Evolutionary conservation across 2,113 vertebrate species (phyloP), one percentile per base, ranked within the genome.

Genomic region (Taxidea taxus): DNA sequence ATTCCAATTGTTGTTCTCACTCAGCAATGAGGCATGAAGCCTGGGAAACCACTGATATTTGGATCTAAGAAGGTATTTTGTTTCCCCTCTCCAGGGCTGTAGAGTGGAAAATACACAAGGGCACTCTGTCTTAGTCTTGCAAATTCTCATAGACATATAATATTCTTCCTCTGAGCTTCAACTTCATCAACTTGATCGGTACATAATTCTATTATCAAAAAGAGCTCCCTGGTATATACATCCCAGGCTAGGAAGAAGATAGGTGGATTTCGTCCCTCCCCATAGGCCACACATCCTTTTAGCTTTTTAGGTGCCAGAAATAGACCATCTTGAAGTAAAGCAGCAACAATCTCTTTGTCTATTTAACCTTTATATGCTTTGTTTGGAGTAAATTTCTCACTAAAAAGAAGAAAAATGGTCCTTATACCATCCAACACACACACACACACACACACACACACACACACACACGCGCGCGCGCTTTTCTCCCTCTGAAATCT

Each of bases 1-100:
- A 96, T 97, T 98, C 97, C 98, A 98, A 91, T 97, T 96, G 82
- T 2, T 49, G 97, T 98, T 98, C 98, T 98, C 98, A 98, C 98
- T 98, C 96, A 97, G 97, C 98, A 98, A 95, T 98, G 98, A 97
- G 95, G 96, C 96, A 95, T 97, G 97, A 98, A 98, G 98, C 96
- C 96, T 98, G 94, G 91, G 96, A 98, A 98, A 97, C 96, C 98
- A 97, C 96, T 96, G 87, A 95, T 85, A 97, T 89, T 96, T 97
- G 92, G 44, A 95, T 81, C 64, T 92, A 93, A 94, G 91, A 95
- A 98, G 96, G 95, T 95, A 97, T 97, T 98, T 98, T 97, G 98
- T 98, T 98, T 98, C 97, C 97, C 94, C 88, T 98, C 92, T 96
- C 66, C 31, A 81, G 82, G 18, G 42, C 44, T 95, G 3, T 21